Evolutionary conservation across 1,140 invertebrate genomes (phyloP), one percentile per base, ranked within the genome.

Genomic region (Philotrypesis tridentata): DNA sequence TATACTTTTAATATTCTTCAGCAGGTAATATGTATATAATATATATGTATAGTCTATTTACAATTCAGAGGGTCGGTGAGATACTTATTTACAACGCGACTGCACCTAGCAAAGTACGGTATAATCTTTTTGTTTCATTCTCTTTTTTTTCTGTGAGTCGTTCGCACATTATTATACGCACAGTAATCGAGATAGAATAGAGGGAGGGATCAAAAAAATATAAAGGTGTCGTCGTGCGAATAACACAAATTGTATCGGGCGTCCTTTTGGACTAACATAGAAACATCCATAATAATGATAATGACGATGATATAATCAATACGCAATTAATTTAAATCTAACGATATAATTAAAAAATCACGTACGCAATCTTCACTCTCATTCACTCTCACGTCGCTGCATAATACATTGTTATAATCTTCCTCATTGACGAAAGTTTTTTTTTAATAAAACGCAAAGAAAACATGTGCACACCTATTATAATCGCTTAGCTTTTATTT

Each of bases 1-100:
- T 90, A 90, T 89, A 90, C 84, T 89, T 89, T 88, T 88, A 89
- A 89, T 90, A 87, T 89, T 88, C 85, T 88, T 86, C 85, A 84
- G 86, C 83, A 87, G 76, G 84, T 85, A 87, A 80, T 84, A 87
- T 84, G 86, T 85, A 83, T 79, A 68, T 68, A 85, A 37, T 37
- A 37, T 37, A 37, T 85, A 83, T 80, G 63, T 70, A 85, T 85
- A 87, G 82, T 88, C 72, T 90, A 89, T 89, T 73, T 89, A 90
- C 88, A 89, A 77, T 77, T 85, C 74, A 85, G 85, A 83, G 80
- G 67, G 31, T n/a, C 29, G 21, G 33, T 61, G 43, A 77, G 27
- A 78, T 73, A 60, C 83, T 80, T 90, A 89, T 89, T 71, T 89
- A 90, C 87, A 89, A 89, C 87, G 83, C 88, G 89, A 89, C 87